Evolutionary conservation across 2,797 vertebrate genomes (phyloP).

Genomic region (Decapterus maruadsi): DNA sequence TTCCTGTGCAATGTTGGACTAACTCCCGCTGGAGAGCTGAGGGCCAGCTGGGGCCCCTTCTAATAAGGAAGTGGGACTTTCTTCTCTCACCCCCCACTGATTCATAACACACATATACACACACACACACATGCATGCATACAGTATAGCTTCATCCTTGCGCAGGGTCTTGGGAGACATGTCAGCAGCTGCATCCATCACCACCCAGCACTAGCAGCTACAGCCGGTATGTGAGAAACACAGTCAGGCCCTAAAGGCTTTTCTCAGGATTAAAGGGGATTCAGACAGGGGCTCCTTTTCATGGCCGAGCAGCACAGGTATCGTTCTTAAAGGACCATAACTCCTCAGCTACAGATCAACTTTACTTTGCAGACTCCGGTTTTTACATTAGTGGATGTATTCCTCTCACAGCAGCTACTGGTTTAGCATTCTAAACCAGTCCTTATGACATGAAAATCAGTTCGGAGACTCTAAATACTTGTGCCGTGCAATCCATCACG

Average conservation of each 20-base stretch:
- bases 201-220: constrained; percentile 62
- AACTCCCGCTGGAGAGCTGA: constrained; percentile 70
- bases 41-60: constrained; percentile 78
- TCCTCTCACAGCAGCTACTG: not conserved
- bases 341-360: not conserved
- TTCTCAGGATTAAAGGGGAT: constrained; percentile 68
- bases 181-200: constrained; percentile 81
- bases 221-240: constrained; percentile 76
- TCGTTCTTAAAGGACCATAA: constrained; percentile 30
- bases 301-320: constrained; percentile 62
- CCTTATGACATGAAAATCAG: not conserved
- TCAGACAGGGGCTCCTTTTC: constrained; percentile 49
- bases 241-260: constrained; percentile 73
- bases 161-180: constrained; percentile 57
- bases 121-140: constrained; percentile 37
- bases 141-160: constrained; percentile 43
- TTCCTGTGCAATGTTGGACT: constrained; percentile 74
- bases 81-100: constrained; percentile 65
- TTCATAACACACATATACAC: constrained; percentile 42
- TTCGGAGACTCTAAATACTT: not conserved
- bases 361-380: not conserved
- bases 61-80: constrained; percentile 80
- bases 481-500: not conserved
- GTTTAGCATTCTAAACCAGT: constrained; percentile 2
- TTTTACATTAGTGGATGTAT: not conserved